Conservation (phyloP, 1,140 invertebrate species). For the Scaptomyza graminum region DNA sequence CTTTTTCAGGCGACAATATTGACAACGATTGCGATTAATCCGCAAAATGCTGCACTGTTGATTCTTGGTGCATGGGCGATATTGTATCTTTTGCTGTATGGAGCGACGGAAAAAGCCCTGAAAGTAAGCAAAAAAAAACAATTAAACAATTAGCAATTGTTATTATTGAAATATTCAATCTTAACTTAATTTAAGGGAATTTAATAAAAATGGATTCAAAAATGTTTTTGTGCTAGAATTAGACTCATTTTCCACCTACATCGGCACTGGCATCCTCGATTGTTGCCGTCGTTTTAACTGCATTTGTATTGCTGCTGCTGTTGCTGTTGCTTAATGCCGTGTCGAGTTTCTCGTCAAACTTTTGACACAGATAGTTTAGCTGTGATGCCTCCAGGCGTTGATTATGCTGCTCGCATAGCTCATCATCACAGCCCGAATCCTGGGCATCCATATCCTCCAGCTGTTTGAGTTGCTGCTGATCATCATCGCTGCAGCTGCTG, state of each 20-base stretch:
- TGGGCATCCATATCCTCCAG: conserved; percentile 75
- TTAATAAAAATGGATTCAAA: no score
- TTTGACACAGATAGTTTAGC: conserved; percentile 80
- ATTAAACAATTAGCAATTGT: neutral
- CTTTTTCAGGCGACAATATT: conserved; percentile 98
- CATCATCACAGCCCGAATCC: conserved; percentile 87
- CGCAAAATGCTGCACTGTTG: conserved; percentile 98
- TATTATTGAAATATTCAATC: neutral
- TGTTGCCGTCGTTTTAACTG: conserved; percentile 33
- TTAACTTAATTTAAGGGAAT: neutral
- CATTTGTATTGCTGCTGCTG: conserved; percentile 27
- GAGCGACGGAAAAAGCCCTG: conserved; percentile 94
- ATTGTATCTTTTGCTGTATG: conserved; percentile 99
- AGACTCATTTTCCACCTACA: conserved; percentile 56
- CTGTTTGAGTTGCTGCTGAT: conserved; percentile 43
- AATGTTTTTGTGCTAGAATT: neutral
- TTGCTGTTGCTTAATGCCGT: conserved; percentile 55
- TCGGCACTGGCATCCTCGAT: conserved; percentile 65
- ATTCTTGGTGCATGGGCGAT: conserved; percentile 98
- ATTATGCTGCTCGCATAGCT: conserved; percentile 78
- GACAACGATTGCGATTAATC: conserved; percentile 98
- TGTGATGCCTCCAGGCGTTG: conserved; percentile 67
- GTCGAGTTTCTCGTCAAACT: conserved; percentile 82
- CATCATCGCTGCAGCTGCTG: conserved; percentile 41
- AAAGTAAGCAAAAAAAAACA: conserved; percentile 30